Evolutionary conservation across 2,797 vertebrate species (phyloP).

Genomic region (Spheniscus humboldti): DNA sequence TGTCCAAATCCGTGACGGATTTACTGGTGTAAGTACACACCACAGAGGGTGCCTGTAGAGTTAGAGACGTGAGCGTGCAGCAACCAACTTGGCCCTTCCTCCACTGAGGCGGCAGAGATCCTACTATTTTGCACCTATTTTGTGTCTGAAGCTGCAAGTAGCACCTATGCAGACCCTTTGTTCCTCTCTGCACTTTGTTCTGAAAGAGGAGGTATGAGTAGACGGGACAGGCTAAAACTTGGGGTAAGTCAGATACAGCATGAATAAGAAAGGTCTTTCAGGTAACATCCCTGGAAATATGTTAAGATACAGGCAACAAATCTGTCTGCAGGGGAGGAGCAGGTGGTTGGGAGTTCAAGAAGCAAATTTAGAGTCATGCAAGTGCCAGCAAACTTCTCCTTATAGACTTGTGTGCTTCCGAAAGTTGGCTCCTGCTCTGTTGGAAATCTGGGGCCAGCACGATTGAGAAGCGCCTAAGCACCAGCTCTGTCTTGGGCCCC

Average conservation of each 20-base stretch:
- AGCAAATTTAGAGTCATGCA: background rate
- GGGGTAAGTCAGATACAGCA: background rate
- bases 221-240: background rate
- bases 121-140: background rate
- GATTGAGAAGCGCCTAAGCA: background rate
- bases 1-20: fast-evolving
- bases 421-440: background rate
- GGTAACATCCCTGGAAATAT: background rate
- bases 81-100: background rate
- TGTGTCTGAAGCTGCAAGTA: fast-evolving
- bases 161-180: background rate
- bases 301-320: background rate
- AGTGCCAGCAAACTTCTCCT: background rate
- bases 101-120: background rate
- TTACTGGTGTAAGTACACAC: background rate
- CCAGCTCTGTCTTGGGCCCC: background rate
- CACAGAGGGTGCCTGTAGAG: background rate
- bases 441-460: background rate
- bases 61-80: background rate
- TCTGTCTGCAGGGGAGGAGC: background rate
- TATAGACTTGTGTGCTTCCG: fast-evolving
- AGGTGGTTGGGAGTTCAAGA: background rate
- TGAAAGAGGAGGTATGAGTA: background rate
- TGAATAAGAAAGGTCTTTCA: background rate
- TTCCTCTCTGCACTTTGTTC: background rate